A percentile compares a stretch with the other conserved stretches of the same genome.
Evolutionary conservation across 2,797 vertebrate species (phyloP).

Genomic region (Notamacropus eugenii): DNA sequence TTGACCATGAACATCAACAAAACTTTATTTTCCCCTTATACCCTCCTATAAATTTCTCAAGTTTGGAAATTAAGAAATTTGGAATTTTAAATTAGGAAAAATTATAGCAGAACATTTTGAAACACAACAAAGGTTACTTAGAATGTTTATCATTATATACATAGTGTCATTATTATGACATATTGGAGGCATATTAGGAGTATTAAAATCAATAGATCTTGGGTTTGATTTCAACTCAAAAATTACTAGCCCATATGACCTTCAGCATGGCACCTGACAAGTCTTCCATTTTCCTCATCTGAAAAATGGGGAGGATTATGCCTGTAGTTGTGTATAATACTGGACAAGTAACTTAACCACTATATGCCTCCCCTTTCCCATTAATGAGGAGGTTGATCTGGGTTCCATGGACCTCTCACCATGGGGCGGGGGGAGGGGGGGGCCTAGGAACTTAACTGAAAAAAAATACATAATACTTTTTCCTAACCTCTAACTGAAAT

Average conservation of each 20-base stretch:
- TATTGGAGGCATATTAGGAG: not conserved
- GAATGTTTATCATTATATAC: not conserved
- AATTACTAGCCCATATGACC: not conserved
- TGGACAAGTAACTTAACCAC: too few relatives aligned
- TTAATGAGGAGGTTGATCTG: not conserved
- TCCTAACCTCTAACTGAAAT: not conserved
- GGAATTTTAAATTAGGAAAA: not conserved
- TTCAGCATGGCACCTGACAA: not conserved
- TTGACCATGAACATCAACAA: not conserved
- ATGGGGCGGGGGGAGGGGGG: too few relatives aligned
- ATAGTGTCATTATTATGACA: not conserved
- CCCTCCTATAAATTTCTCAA: not conserved
- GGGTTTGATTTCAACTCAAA: not conserved
- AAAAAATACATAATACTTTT: not conserved
- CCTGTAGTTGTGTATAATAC: not conserved
- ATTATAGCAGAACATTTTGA: not conserved
- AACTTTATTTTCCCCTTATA: not conserved
- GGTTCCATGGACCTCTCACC: not conserved
- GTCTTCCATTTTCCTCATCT: not conserved
- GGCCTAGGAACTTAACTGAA: not conserved
- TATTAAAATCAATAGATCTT: not conserved
- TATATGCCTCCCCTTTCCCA: not conserved
- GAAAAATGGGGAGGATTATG: not conserved
- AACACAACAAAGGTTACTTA: not conserved
- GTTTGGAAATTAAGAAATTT: too few relatives aligned